phyloP scores from a whole-genome alignment of 2,888 invertebrate species.

The Brachyptera putata region DNA sequence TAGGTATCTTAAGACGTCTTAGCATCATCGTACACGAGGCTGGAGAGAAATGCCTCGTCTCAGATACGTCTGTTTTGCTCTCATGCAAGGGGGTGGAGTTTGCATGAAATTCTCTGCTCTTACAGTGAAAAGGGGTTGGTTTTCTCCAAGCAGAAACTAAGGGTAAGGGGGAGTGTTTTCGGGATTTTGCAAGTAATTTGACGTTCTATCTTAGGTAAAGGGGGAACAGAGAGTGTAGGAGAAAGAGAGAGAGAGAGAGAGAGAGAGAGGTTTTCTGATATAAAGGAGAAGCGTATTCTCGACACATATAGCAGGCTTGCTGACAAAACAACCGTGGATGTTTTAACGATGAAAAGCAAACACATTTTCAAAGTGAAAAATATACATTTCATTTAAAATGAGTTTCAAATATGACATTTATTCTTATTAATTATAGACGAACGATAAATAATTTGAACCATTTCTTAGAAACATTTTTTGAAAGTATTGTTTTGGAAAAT shows the following conservation, averaged over 20 bases:
- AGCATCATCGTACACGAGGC: too few relatives aligned
- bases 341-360: too few relatives aligned
- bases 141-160: constrained; percentile 11
- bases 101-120: constrained; percentile 12
- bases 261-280: not conserved
- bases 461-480: too few relatives aligned
- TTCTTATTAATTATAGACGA: too few relatives aligned
- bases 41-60: too few relatives aligned
- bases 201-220: constrained; percentile 19
- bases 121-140: constrained; percentile 15
- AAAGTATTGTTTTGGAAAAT: too few relatives aligned
- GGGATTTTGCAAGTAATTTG: constrained; percentile 21
- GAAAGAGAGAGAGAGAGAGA: not conserved
- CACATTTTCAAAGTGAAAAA: too few relatives aligned
- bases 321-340: not conserved
- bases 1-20: too few relatives aligned
- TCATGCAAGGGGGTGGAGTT: constrained; percentile 1
- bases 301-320: not conserved
- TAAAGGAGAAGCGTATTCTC: not conserved
- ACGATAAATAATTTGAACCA: too few relatives aligned
- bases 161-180: constrained; percentile 20
- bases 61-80: not conserved
- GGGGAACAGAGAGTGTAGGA: not conserved
- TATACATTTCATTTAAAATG: too few relatives aligned
- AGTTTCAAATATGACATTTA: too few relatives aligned